Evolutionary conservation across 2,113 vertebrate genomes (phyloP).

Genomic region (Steatornis caripensis): DNA sequence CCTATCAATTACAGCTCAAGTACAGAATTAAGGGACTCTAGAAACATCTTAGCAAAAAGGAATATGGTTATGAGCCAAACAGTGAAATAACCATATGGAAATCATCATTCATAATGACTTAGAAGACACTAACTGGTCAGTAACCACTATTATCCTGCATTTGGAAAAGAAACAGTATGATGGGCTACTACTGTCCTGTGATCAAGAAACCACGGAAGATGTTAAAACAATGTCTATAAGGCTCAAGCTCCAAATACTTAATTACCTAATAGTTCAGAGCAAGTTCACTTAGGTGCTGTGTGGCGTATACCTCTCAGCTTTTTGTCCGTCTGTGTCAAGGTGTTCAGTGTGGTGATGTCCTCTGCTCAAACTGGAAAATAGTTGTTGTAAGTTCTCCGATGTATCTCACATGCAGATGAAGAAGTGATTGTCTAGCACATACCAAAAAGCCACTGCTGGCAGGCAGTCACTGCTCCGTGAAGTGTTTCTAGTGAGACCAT

Average conservation of each 20-base stretch:
- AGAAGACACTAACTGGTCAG: background rate
- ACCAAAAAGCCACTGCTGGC: background rate
- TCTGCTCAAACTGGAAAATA: background rate
- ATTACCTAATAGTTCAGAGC: background rate
- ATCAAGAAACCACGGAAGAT: background rate
- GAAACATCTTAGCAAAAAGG: background rate
- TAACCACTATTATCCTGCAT: background rate
- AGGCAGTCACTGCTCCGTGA: background rate
- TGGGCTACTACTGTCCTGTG: background rate
- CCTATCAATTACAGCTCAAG: background rate
- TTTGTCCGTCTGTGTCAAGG: accelerated
- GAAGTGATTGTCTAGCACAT: accelerated
- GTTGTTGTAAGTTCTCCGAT: background rate
- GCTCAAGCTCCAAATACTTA: background rate
- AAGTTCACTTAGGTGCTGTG: background rate
- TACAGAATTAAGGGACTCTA: background rate
- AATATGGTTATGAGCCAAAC: background rate
- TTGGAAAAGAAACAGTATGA: background rate
- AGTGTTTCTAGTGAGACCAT: background rate
- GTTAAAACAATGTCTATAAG: background rate
- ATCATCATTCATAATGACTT: background rate
- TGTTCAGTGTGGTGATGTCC: background rate
- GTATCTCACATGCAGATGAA: background rate
- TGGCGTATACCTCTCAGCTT: background rate
- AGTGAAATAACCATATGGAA: background rate